Base-by-base conservation (phyloP, 1,140 invertebrate genomes). In the Anastatus disparis region DNA sequence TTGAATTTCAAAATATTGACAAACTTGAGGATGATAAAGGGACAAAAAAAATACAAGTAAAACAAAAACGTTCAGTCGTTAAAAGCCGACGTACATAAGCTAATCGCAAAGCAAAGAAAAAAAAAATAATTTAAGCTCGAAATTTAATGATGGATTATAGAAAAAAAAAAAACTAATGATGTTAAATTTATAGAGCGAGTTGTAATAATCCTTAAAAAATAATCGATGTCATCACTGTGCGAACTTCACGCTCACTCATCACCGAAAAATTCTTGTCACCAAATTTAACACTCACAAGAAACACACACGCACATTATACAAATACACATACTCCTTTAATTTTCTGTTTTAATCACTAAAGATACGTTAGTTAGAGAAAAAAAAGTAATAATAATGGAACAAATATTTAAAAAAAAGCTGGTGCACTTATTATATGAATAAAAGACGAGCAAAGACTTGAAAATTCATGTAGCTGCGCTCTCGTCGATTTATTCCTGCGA, bases 161-260 rank as follows among this genome's bases (percentile, higher is more conserved):
- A 24, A 62, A 44, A 53, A 9, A 38, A 22, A 38, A 22, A 35
- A 48, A 55, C 0, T 35, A 64, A 26, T 52, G 35, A 42, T 67
- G 42, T 61, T 69, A 61, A 69, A 68, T 61, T 59, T 52, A 20
- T 63, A 56, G 53, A 55, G 52, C 69, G 61, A 70, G 17, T 55
- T 38, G 22, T 70, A 70, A 46, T 70, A 70, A 70, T 50, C n/a
- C 10, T 63, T 70, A 55, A 55, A 6, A 52, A 6, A 64, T 64
- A 64, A 64, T 70, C 29, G 35, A 64, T 70, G 61, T 70, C 58
- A 56, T 70, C 69, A 70, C 59, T 64, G 27, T 64, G 69, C 59
- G 61, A 70, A 64, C 61, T 70, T 70, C 69, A 70, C 61, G 69
- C 69, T 70, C 58, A 70, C 52, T 70, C 22, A 46, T 70, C 50